phyloP scores from a whole-genome alignment of 2,113 vertebrate species.

The Mormyrus lacerda region DNA sequence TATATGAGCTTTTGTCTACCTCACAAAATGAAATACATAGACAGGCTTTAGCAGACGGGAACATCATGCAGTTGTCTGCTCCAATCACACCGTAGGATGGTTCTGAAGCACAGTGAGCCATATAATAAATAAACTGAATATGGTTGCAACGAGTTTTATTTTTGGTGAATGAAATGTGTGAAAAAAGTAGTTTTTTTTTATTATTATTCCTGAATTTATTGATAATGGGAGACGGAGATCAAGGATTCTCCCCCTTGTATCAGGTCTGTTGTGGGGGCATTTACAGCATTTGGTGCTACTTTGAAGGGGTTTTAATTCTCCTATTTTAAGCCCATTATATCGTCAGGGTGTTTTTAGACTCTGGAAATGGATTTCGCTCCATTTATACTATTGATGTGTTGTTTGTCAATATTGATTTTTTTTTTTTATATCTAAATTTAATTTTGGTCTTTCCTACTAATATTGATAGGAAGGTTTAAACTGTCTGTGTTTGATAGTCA shows the following conservation, averaged over 20 bases:
- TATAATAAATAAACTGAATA: neutral
- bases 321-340: neutral
- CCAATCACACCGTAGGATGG: neutral
- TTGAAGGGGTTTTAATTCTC: neutral
- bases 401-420: neutral
- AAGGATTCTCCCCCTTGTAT: neutral
- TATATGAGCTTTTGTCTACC: conserved; percentile 42
- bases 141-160: neutral
- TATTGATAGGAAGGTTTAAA: neutral
- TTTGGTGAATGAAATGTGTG: neutral
- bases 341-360: neutral
- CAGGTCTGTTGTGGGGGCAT: neutral
- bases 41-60: neutral
- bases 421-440: neutral
- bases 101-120: neutral
- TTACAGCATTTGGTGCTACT: neutral
- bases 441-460: neutral
- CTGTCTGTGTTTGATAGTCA: neutral
- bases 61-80: neutral
- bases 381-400: neutral
- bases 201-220: neutral
- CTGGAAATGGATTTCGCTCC: neutral
- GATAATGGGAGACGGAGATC: neutral
- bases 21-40: conserved; percentile 33
- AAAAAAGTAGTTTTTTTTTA: neutral